phyloP scores from a whole-genome alignment of 2,113 vertebrate genomes.

The Trematocara nigrifrons region DNA sequence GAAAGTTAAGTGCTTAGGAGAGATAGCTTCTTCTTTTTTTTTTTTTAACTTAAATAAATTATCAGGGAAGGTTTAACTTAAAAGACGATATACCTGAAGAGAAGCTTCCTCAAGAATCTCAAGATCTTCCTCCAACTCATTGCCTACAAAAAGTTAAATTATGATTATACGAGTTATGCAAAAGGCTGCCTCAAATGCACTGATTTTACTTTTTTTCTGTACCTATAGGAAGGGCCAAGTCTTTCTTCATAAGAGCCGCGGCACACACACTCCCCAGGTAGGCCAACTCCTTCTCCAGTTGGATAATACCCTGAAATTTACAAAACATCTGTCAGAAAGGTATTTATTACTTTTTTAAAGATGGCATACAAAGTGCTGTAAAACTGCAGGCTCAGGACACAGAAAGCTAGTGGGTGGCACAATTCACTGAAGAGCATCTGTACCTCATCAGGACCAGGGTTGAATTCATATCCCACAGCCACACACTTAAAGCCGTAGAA shows the following conservation, averaged over 20 bases:
- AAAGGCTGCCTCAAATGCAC: not conserved
- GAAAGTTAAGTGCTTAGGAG: not conserved
- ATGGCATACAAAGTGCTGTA: not conserved
- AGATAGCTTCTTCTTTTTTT: not conserved
- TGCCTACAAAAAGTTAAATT: slow-evolving; percentile 59
- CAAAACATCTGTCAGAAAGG: not conserved
- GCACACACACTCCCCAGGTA: slow-evolving; percentile 95
- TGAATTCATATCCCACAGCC: slow-evolving; percentile 96
- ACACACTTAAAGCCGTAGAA: slow-evolving; percentile 98
- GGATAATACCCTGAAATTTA: slow-evolving; percentile 87
- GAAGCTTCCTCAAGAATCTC: slow-evolving; percentile 98
- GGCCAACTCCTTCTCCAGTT: slow-evolving; percentile 94
- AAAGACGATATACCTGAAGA: slow-evolving; percentile 79
- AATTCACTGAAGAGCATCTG: not conserved
- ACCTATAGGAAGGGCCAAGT: slow-evolving; percentile 93
- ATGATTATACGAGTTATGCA: not conserved
- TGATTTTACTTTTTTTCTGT: slow-evolving; percentile 13
- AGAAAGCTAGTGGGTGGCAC: not conserved
- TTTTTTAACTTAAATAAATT: not conserved
- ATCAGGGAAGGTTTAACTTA: not conserved
- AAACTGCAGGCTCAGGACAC: not conserved
- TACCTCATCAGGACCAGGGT: slow-evolving; percentile 93
- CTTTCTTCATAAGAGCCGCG: slow-evolving; percentile 98
- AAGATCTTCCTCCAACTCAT: slow-evolving; percentile 94
- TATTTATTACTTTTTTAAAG: not conserved